phyloP scores from a whole-genome alignment of 2,797 vertebrate genomes.

The Menidia menidia region DNA sequence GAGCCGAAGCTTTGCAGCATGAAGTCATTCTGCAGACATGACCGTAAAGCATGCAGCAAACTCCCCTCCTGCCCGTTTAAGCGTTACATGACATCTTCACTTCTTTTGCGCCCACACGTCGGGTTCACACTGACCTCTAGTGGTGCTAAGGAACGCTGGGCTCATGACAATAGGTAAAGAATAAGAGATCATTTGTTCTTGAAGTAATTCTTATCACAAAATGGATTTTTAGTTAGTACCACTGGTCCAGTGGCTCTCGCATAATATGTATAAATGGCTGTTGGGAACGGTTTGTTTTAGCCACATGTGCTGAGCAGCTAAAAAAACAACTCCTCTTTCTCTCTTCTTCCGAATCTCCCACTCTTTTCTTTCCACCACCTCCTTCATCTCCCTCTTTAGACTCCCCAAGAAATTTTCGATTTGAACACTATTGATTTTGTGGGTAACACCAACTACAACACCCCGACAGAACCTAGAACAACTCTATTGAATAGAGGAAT shows the following conservation, averaged over 20 bases:
- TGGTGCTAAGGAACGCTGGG: constrained; percentile 53
- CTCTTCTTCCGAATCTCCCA: not conserved
- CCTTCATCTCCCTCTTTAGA: constrained; percentile 20
- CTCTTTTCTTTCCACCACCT: not conserved
- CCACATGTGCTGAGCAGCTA: constrained; percentile 46
- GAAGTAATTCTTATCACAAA: constrained; percentile 55
- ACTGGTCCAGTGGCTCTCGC: constrained; percentile 38
- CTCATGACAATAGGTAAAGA: constrained; percentile 4
- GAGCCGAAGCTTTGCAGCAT: constrained; percentile 35
- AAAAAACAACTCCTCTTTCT: constrained; percentile 26
- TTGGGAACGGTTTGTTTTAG: constrained; percentile 56
- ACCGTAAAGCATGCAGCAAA: constrained; percentile 53
- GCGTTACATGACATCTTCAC: constrained; percentile 47
- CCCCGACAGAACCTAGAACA: constrained; percentile 18
- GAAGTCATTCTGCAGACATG: constrained; percentile 57
- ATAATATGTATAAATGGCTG: constrained; percentile 62
- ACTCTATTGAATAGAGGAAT: constrained; percentile 36
- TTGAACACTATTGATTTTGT: constrained; percentile 71
- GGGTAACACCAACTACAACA: constrained; percentile 40
- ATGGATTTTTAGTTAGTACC: constrained; percentile 71
- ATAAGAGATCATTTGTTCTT: constrained; percentile 53
- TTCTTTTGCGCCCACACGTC: not conserved
- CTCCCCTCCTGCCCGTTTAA: constrained; percentile 46
- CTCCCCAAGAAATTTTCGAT: constrained; percentile 64
- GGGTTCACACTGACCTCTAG: constrained; percentile 81